These are phyloP conservation scores for Magallana ariakensis DNA, from an alignment of 1,140 invertebrate species.

Conservation along the genomic window DNA sequence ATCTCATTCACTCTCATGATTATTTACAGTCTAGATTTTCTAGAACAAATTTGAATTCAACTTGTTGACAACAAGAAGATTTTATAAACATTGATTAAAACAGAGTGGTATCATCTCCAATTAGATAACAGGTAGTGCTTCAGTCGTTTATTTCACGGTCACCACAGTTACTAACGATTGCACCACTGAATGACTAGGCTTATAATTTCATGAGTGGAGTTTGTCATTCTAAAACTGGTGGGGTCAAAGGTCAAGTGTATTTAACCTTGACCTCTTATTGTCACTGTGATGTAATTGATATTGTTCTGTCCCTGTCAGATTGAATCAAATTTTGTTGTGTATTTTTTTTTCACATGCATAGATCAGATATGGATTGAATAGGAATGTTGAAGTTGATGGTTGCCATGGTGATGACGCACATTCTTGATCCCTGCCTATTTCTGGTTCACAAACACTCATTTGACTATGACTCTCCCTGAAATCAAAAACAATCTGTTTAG, in stretches of 20 bases:
- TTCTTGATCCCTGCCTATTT: neutral
- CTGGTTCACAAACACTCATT: conserved; percentile 22
- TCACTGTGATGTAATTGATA: neutral
- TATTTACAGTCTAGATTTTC: neutral
- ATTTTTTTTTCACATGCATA: conserved; percentile 8
- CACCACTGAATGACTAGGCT: neutral
- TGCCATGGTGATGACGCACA: neutral
- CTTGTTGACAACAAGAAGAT: neutral
- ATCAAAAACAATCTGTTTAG: neutral
- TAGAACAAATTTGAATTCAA: neutral
- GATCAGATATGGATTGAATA: conserved; percentile 9
- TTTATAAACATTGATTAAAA: neutral
- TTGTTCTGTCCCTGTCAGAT: neutral
- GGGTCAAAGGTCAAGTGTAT: neutral
- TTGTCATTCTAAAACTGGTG: neutral
- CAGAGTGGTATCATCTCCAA: too few relatives aligned
- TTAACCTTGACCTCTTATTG: neutral
- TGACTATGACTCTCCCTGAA: neutral
- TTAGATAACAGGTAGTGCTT: neutral
- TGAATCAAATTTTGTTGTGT: neutral
- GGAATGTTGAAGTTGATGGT: conserved; percentile 4
- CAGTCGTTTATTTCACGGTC: neutral
- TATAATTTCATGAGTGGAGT: neutral
- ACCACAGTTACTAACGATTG: neutral
- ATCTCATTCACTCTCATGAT: neutral